Base-by-base conservation (phyloP, 2,113 vertebrate genomes). In the Heliornis fulica region DNA sequence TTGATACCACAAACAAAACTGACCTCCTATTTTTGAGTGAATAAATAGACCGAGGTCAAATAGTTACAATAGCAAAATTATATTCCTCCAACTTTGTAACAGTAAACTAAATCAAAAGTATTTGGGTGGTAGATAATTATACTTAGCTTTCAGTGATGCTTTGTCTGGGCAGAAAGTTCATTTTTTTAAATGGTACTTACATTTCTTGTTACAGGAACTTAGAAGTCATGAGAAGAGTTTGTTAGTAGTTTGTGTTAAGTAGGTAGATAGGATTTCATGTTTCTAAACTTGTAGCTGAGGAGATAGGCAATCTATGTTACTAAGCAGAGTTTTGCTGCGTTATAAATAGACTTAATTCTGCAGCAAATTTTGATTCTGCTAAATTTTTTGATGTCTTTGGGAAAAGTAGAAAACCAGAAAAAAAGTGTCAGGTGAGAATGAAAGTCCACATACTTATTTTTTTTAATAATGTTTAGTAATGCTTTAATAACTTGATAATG, bases 231-330 rank as follows among this genome's bases (percentile, higher is more conserved):
- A 71, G 63, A 54, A 86, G 50, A 75, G 41, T 82, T 96, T 84
- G 61, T 79, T 85, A 64, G 34, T 59, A 45, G 63, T 82, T 87
- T 85, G 53, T 38, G 66, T 83, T 91, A 76, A 94, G 89, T 38
- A 45, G 45, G 23, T 60, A 88, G 94, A 88, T 96, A 88, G 82
- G 75, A 51, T 96, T 97, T 97, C 95, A 90, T 63, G 68, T 90
- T 97, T 77, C 92, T 96, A 96, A 94, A 93, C 79, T 92, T 74
- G 54, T 93, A 74, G 41, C 70, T 59, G 85, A 80, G 59, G 75
- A 80, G 66, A 57, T 22, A 77, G 50, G 65, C 75, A 74, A 83
- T 54, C 78, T 83, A 59, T 3, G 38, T 93, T 90, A 85, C 71
- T 81, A 83, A 94, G 94, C 60, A 92, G 93, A 86, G 32, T 90